phyloP scores from a whole-genome alignment of 2,113 vertebrate genomes.

The Azemiops feae region DNA sequence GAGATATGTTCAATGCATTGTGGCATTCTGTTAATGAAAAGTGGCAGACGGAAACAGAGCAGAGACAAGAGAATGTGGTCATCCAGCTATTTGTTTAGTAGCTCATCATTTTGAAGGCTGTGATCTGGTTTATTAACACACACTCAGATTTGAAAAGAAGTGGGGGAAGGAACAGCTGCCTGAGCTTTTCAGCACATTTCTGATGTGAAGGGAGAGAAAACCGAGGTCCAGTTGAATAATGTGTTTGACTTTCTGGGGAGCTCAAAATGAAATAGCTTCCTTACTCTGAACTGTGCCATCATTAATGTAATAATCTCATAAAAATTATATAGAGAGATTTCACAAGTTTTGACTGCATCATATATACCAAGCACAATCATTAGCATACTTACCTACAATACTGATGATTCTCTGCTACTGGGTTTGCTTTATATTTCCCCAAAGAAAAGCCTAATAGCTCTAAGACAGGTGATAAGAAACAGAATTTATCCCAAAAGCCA shows the following conservation, averaged over 20 bases:
- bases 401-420: slow-evolving; percentile 1
- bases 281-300: not conserved
- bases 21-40: slow-evolving; percentile 22
- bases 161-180: not conserved
- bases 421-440: not conserved
- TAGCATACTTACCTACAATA: not conserved
- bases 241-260: not conserved
- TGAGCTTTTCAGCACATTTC: not conserved
- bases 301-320: slow-evolving; percentile 12
- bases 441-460: not conserved
- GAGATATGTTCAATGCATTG: not conserved
- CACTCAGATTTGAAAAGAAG: not conserved
- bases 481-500: not conserved
- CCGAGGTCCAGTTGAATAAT: not conserved
- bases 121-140: not conserved
- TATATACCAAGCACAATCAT: not conserved
- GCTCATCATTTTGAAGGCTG: not conserved
- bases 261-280: not conserved
- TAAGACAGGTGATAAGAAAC: not conserved
- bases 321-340: not conserved
- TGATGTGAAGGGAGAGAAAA: not conserved
- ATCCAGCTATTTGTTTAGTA: not conserved
- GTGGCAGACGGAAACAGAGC: slow-evolving; percentile 8
- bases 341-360: not conserved
- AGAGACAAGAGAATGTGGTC: slow-evolving; percentile 6